Base-by-base conservation (phyloP, 2,113 vertebrate species). In the Amia ocellicauda region DNA sequence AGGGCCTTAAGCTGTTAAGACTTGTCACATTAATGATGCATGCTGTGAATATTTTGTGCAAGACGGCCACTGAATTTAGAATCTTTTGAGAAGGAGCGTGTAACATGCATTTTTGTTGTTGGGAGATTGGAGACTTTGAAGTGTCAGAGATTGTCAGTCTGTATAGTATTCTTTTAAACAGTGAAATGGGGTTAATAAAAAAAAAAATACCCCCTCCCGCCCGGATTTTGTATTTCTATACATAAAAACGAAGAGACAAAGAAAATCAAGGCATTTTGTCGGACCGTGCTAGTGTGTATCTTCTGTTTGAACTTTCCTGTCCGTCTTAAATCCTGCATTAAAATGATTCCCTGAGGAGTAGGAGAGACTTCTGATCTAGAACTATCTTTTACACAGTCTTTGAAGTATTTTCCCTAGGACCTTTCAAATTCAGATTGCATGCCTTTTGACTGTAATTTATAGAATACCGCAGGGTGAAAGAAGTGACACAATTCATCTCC, bases 371-470 rank as follows among this genome's bases (percentile, higher is more conserved):
- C 36, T 47, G 29, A 65, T 49, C 19, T 42, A 64, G 23, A 16
- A 22, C 5, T 26, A 8, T 45, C 3, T n/a, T n/a, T n/a, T n/a
- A n/a, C n/a, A n/a, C n/a, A 23, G 24, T 29, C 24, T 61, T 50
- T 50, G 45, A 49, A 29, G 41, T 36, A 2, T 36, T 47, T 43
- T 64, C 40, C 42, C 53, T 23, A 26, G 3, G 19, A 57, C 3
- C 53, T 56, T 36, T 36, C 43, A 61, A 61, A 61, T 59, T 40
- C 42, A 59, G 36, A 59, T 27, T 23, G 3, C 22, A 54, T 11
- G 5, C 9, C 47, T 51, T 53, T 43, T 63, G 29, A 45, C 31
- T 56, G 9, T 11, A 63, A 40, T 56, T 64, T 64, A 58, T n/a
- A 54, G 52, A 56, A 47, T 19, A 45, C 22, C 40, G 41, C n/a